phyloP scores from a whole-genome alignment of 2,888 invertebrate species.

The Pocota personata region DNA sequence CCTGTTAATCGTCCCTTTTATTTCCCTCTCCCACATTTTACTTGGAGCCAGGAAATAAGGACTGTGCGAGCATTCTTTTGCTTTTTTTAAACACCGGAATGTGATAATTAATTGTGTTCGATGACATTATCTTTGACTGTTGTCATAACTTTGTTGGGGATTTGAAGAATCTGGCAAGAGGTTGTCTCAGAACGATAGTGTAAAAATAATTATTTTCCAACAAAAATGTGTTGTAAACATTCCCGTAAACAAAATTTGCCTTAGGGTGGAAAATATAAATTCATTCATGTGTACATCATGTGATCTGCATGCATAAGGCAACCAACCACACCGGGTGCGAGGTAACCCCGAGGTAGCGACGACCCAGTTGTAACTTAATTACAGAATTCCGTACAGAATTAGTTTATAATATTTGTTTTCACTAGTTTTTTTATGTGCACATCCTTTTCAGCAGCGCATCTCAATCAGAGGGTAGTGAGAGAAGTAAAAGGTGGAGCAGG shows the following conservation, averaged over 20 bases:
- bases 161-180: neutral
- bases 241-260: slow-evolving; percentile 9
- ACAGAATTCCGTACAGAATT: slow-evolving; percentile 2
- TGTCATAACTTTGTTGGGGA: slow-evolving; percentile 54
- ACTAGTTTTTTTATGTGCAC: neutral
- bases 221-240: neutral
- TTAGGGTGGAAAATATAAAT: slow-evolving; percentile 11
- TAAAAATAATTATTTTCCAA: slow-evolving; percentile 21
- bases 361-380: slow-evolving; percentile 56
- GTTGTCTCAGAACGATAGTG: neutral
- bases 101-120: slow-evolving; percentile 63
- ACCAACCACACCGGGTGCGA: neutral
- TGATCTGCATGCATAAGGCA: slow-evolving; percentile 11
- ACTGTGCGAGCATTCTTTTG: slow-evolving; percentile 4
- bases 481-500: neutral
- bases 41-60: neutral
- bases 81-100: slow-evolving; percentile 49
- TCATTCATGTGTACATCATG: slow-evolving; percentile 35
- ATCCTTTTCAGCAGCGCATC: neutral
- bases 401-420: slow-evolving; percentile 17
- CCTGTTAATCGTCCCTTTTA: slow-evolving; percentile 50
- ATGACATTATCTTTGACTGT: slow-evolving; percentile 66
- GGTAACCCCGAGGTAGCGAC: slow-evolving; percentile 7
- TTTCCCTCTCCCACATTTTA: neutral
- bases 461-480: neutral